A percentile compares a stretch with the other conserved stretches of the same genome.
phyloP scores from a whole-genome alignment of 2,113 vertebrate species.

The Mormyrus lacerda region DNA sequence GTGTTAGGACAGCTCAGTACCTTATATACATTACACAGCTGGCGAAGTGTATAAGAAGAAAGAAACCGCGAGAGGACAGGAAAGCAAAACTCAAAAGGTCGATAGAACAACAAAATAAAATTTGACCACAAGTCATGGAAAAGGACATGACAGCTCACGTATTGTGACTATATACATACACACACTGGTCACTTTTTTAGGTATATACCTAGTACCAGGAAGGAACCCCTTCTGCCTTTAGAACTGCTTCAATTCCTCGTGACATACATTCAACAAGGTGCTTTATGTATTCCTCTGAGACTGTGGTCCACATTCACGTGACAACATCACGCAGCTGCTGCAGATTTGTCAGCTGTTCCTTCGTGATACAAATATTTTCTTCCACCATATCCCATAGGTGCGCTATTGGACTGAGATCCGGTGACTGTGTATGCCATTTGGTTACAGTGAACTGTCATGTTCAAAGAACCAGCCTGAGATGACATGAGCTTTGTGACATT shows the following conservation, averaged over 20 bases:
- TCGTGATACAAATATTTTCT: not conserved
- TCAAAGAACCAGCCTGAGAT: no score
- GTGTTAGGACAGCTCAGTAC: not conserved
- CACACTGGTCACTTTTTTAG: not conserved
- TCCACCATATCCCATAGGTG: not conserved
- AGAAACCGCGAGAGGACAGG: not conserved
- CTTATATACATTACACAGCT: not conserved
- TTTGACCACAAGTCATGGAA: not conserved
- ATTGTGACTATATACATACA: not conserved
- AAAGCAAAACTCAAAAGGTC: not conserved
- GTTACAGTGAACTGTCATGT: no score
- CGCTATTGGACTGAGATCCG: no score
- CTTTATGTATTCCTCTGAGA: not conserved
- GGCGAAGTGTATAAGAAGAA: not conserved
- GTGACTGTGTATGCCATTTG: no score
- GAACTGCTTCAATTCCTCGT: not conserved
- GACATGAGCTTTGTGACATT: no score
- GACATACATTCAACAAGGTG: not conserved
- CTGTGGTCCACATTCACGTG: not conserved
- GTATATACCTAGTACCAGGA: not conserved
- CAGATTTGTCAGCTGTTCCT: not conserved
- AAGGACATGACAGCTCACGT: not conserved
- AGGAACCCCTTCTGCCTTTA: not conserved
- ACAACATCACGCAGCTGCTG: not conserved
- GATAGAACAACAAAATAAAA: not conserved